These are phyloP conservation scores for Penaeus japonicus DNA, from an alignment of 1,140 invertebrate species.

Conservation along the genomic window DNA sequence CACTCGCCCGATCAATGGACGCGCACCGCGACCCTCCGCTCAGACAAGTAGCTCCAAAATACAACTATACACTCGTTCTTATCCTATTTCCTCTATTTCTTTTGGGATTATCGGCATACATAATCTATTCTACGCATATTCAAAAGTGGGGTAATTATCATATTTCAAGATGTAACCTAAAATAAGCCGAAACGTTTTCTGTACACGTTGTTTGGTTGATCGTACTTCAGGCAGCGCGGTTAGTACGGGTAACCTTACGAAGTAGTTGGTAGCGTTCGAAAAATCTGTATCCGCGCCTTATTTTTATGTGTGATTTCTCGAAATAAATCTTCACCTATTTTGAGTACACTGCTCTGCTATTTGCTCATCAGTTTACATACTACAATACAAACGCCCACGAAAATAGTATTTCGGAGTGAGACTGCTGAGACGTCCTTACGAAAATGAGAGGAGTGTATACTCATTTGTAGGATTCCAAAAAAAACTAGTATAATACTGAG, in stretches of 20 bases:
- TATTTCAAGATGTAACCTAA: not conserved
- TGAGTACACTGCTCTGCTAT: no score
- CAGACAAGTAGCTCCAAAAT: conserved; percentile 37
- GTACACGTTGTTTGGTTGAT: not conserved
- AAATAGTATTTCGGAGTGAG: no score
- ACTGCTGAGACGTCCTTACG: no score
- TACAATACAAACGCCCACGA: no score
- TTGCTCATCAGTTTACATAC: no score
- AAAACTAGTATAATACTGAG: no score
- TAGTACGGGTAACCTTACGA: conserved; percentile 28
- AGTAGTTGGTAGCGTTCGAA: not conserved
- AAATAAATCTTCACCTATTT: no score
- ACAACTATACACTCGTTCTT: not conserved
- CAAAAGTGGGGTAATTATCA: no score
- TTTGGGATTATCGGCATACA: not conserved
- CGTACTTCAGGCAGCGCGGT: conserved; percentile 32
- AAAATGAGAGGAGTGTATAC: no score
- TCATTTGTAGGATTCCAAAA: no score
- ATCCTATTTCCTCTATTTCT: not conserved
- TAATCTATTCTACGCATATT: no score
- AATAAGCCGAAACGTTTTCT: not conserved
- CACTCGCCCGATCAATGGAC: conserved; percentile 58
- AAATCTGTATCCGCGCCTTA: not conserved
- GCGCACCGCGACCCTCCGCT: conserved; percentile 42
- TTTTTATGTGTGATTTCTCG: no score